These are phyloP conservation scores for Drosophila gaucha DNA, from an alignment of 2,888 invertebrate species.

Conservation along the genomic window DNA sequence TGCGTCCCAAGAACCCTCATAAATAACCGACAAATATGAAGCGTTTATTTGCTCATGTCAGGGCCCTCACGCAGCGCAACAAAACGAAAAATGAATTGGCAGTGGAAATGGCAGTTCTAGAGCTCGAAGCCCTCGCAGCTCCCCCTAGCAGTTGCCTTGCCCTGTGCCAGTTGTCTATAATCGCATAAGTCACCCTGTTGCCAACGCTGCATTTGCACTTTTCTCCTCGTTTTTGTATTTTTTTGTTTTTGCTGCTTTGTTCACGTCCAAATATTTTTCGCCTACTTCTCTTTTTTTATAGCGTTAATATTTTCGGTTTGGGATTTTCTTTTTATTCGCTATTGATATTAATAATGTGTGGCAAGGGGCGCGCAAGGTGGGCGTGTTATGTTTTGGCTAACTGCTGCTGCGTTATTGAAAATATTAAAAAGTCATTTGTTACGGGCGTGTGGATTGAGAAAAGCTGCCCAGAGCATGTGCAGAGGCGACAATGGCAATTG, in stretches of 20 bases:
- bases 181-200: constrained; percentile 83
- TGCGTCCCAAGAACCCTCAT: constrained; percentile 79
- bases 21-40: constrained; percentile 81
- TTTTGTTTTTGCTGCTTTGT: constrained; percentile 32
- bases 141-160: constrained; percentile 1
- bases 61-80: constrained; percentile 63
- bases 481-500: constrained; percentile 46
- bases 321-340: constrained; percentile 28
- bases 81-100: constrained; percentile 63
- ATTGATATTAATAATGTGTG: constrained; percentile 61
- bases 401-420: constrained; percentile 71
- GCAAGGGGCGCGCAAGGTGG: constrained; percentile 48
- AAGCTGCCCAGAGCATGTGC: background rate
- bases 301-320: constrained; percentile 57
- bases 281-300: constrained; percentile 37
- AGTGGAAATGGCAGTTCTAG: constrained; percentile 40
- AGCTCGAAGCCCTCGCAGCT: constrained; percentile 26
- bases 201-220: constrained; percentile 74
- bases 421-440: constrained; percentile 79
- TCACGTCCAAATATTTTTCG: constrained; percentile 27
- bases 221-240: constrained; percentile 38
- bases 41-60: constrained; percentile 81
- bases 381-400: constrained; percentile 67
- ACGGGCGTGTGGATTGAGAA: constrained; percentile 21
- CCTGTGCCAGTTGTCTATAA: constrained; percentile 81